Conservation (phyloP, 1,140 invertebrate genomes). For the Pseudobourletiella spinata region DNA sequence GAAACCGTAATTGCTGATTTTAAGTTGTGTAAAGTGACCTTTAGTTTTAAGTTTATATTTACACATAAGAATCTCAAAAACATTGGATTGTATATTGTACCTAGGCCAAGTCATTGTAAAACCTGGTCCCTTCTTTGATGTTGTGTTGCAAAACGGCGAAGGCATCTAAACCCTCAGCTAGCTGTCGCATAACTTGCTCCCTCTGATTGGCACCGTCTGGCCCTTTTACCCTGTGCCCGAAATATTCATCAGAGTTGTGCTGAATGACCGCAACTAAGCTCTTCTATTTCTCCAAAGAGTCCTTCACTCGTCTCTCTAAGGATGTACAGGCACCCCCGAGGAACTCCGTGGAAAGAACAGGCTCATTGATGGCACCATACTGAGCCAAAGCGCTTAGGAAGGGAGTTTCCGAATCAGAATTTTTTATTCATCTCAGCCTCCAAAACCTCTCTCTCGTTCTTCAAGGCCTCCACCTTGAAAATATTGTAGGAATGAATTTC, state of each 20-base stretch:
- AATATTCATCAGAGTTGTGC: conserved; percentile 41
- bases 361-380: conserved; percentile 81
- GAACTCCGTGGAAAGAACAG: conserved; percentile 61
- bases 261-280: conserved; percentile 66
- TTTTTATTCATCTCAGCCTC: conserved; percentile 78
- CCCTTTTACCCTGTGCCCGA: conserved; percentile 51
- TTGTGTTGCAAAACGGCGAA: conserved; percentile 85
- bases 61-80: too few relatives aligned
- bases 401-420: conserved; percentile 72
- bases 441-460: conserved; percentile 77
- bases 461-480: conserved; percentile 74
- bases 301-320: conserved; percentile 67
- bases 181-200: conserved; percentile 31
- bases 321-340: conserved; percentile 71
- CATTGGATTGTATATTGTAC: too few relatives aligned
- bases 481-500: too few relatives aligned
- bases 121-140: conserved; percentile 90
- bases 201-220: conserved; percentile 37
- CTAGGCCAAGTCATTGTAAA: conserved; percentile 95
- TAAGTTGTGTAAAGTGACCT: too few relatives aligned
- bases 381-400: conserved; percentile 70
- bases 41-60: too few relatives aligned
- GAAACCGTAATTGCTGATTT: conserved; percentile 96
- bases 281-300: conserved; percentile 70
- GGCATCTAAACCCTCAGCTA: conserved; percentile 81